phyloP scores from a whole-genome alignment of 2,113 vertebrate genomes.

The Noctilio leporinus region DNA sequence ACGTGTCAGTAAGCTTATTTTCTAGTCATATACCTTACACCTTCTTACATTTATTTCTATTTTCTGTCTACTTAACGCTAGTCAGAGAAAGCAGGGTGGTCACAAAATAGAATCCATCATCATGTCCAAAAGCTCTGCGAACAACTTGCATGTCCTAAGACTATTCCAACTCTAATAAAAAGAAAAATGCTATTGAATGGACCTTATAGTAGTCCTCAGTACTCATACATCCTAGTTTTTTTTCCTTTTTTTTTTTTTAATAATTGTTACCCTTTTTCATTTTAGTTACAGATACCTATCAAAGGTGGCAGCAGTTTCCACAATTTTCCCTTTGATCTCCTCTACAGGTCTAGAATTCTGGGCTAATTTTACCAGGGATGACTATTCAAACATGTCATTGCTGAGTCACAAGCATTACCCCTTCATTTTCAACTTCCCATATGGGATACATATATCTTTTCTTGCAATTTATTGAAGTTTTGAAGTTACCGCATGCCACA shows the following conservation, averaged over 20 bases:
- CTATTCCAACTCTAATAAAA: neutral
- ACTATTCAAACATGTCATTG: neutral
- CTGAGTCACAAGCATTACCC: neutral
- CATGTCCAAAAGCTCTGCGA: neutral
- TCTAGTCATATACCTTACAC: neutral
- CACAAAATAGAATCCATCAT: neutral
- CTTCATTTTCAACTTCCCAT: slow-evolving; percentile 35
- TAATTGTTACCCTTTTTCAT: neutral
- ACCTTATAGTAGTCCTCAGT: neutral
- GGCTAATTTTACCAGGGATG: slow-evolving; percentile 16
- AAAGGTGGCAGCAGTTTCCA: neutral
- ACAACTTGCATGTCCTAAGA: neutral
- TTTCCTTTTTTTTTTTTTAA: neutral
- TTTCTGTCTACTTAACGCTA: neutral
- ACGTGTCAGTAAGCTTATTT: neutral
- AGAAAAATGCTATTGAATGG: neutral
- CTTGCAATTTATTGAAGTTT: slow-evolving; percentile 34
- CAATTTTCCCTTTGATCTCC: neutral
- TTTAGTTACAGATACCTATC: neutral
- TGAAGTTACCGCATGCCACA: slow-evolving; percentile 1
- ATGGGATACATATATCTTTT: slow-evolving; percentile 52
- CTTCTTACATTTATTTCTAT: neutral
- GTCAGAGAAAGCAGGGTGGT: neutral
- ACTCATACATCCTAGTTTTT: neutral
- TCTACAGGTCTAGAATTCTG: neutral